Conservation (phyloP, 2,888 invertebrate genomes). For the Rotaria socialis region DNA sequence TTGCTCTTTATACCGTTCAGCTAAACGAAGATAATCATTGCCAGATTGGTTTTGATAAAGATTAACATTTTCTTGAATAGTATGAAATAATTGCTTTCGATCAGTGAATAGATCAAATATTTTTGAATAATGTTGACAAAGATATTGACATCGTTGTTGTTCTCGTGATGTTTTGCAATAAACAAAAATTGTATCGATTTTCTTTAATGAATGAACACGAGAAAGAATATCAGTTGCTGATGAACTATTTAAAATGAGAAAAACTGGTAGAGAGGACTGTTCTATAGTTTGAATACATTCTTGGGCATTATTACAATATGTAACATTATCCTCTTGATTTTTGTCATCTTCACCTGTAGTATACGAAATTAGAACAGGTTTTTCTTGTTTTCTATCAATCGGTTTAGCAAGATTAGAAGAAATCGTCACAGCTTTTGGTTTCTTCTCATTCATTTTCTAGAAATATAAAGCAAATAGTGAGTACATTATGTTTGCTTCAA, state of each 20-base stretch:
- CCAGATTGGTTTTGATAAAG: background rate
- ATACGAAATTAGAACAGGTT: background rate
- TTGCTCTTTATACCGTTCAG: background rate
- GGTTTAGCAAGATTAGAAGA: background rate
- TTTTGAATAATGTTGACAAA: background rate
- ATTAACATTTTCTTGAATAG: background rate
- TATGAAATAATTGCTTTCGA: background rate
- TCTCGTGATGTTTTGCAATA: background rate
- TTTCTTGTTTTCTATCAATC: background rate
- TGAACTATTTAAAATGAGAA: background rate
- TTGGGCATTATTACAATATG: background rate
- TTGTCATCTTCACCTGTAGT: background rate
- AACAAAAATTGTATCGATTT: background rate
- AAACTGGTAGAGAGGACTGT: background rate
- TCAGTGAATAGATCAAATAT: background rate
- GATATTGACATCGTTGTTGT: background rate
- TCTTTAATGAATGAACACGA: background rate
- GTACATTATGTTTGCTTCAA: too few relatives aligned
- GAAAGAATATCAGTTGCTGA: background rate
- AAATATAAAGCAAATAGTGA: too few relatives aligned
- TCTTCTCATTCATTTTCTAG: background rate
- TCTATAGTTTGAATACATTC: background rate
- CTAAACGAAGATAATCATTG: constrained; percentile 4
- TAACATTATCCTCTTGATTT: background rate
- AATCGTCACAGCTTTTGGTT: background rate